Base-by-base conservation (phyloP, 2,797 vertebrate genomes). In the Myripristis murdjan region DNA sequence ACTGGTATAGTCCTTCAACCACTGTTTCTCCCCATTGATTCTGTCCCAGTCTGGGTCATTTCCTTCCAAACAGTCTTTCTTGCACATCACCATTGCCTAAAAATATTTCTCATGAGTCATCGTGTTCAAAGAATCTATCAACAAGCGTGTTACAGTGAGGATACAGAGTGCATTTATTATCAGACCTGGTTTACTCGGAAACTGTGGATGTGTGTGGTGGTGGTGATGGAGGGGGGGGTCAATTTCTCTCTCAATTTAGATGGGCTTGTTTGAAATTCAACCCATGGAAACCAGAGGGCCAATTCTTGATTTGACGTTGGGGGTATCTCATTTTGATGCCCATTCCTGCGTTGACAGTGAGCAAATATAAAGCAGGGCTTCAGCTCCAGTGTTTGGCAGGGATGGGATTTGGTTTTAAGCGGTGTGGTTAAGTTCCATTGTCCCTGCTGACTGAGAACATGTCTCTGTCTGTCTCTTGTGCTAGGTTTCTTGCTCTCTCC, bases 271-370 rank as follows among this genome's bases (percentile, higher is more conserved):
- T 67, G 51, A 79, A 79, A 83, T 70, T 68, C 49, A 61, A 81
- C 65, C 48, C 43, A 55, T 4, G 0, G 52, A 71, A 82, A 81
- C 61, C 57, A 59, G 71, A 79, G 28, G 66, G 59, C 33, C 66
- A 49, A 55, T 65, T 70, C 57, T 76, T 57, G 67, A 83, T 81
- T 75, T 72, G 55, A 1, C 22, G 0, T 48, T 69, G n/a, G 63
- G 79, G 52, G 2, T 58, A 73, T 75, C 52, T 47, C 56, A 51
- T 79, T 81, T 87, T 82, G 76, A 89, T 82, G 70, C 5, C 56
- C 22, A 63, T 57, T 75, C 48, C 73, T 63, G 39, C 59, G 64
- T 61, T 33, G 79, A 78, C 73, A 75, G 46, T 47, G 61, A 51
- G 58, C 41, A 59, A 57, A 49, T 70, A 64, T 73, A 72, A 37